A percentile compares a stretch with the other conserved stretches of the same genome.
phyloP scores from a whole-genome alignment of 2,113 vertebrate genomes.

The Steatornis caripensis region DNA sequence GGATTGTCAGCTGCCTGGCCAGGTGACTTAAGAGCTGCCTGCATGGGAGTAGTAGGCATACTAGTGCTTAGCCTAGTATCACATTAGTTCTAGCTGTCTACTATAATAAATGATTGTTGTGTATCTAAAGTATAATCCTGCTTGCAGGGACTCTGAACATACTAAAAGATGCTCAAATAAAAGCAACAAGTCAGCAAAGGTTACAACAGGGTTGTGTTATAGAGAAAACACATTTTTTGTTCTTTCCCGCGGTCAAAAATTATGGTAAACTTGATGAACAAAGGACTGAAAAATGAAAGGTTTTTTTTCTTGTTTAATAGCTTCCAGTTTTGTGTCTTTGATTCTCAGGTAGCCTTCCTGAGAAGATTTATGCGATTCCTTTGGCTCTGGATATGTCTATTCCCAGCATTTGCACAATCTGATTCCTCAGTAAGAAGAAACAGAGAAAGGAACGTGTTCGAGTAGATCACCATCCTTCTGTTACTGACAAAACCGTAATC shows the following conservation, averaged over 20 bases:
- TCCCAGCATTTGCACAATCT: neutral
- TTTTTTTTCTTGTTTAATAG: neutral
- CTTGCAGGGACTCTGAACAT: neutral
- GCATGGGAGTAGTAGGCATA: neutral
- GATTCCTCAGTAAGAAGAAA: neutral
- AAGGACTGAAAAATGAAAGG: neutral
- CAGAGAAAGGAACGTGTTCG: neutral
- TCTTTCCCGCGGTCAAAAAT: neutral
- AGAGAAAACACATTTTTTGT: neutral
- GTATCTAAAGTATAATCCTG: neutral
- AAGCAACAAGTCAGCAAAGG: neutral
- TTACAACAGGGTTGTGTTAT: neutral
- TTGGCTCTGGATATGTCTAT: neutral
- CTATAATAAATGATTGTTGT: neutral
- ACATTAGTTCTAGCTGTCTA: neutral
- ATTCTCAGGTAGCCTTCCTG: neutral
- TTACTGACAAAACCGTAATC: neutral
- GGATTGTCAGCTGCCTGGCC: neutral
- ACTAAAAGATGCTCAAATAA: neutral
- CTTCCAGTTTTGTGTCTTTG: neutral
- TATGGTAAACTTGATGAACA: neutral
- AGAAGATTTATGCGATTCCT: neutral
- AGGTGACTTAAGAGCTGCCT: neutral
- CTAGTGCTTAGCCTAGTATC: neutral
- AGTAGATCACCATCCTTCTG: neutral